phyloP scores from a whole-genome alignment of 2,113 vertebrate species.

The Archocentrus centrarchus region DNA sequence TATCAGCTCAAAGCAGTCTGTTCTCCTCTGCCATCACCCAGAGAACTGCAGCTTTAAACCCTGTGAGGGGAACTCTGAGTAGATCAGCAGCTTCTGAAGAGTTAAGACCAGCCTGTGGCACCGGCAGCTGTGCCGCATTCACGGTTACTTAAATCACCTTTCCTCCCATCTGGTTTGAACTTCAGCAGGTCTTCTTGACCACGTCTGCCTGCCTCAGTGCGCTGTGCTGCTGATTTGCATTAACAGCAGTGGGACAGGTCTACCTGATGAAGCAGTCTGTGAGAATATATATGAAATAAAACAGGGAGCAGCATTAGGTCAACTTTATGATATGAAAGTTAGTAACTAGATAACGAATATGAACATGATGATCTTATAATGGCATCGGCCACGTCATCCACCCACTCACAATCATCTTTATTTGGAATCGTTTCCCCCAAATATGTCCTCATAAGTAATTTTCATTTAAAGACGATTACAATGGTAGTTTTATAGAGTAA shows the following conservation, averaged over 20 bases:
- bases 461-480: no score
- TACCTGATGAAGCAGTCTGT: accelerated
- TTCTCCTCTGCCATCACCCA: no score
- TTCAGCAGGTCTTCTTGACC: not conserved
- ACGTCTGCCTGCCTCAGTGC: not conserved
- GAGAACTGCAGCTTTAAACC: not conserved
- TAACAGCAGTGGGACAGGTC: accelerated
- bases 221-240: not conserved
- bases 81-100: not conserved
- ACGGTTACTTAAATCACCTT: not conserved
- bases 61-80: not conserved
- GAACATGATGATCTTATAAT: accelerated
- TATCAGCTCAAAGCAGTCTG: no score
- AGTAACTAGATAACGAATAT: not conserved
- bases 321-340: no score
- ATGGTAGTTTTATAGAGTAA: no score
- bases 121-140: accelerated
- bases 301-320: no score
- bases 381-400: not conserved
- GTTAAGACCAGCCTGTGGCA: not conserved
- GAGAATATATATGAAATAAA: accelerated
- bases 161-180: not conserved
- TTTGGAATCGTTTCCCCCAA: no score
- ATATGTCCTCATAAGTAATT: no score
- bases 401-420: no score